phyloP scores from a whole-genome alignment of 2,888 invertebrate species.

The Anthoptus insignis region DNA sequence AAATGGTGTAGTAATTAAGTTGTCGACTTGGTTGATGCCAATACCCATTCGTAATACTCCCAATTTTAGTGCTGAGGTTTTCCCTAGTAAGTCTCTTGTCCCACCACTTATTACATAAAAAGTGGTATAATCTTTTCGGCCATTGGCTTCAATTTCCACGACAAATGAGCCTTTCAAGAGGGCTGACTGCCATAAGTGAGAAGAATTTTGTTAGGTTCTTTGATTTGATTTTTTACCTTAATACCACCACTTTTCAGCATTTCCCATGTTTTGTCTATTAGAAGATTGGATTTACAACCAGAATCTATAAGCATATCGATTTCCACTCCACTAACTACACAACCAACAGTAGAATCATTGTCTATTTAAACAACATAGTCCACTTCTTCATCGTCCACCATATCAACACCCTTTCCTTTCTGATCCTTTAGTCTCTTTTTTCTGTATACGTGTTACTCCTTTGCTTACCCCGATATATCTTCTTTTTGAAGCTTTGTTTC shows the following conservation, averaged over 20 bases:
- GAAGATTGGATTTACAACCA: slow-evolving; percentile 21
- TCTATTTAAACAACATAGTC: slow-evolving; percentile 37
- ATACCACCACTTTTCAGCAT: no score
- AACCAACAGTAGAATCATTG: slow-evolving; percentile 21
- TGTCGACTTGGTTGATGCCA: slow-evolving; percentile 12
- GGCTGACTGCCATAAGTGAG: no score
- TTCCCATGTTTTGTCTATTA: slow-evolving; percentile 35
- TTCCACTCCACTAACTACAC: slow-evolving; percentile 1
- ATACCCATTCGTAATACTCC: neutral
- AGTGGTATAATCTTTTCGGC: neutral
- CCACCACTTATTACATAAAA: neutral
- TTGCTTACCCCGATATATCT: slow-evolving; percentile 2
- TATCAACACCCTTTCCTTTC: slow-evolving; percentile 1
- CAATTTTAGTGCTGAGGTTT: no score
- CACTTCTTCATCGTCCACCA: slow-evolving; percentile 2
- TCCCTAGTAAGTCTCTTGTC: neutral
- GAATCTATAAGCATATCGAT: slow-evolving; percentile 17
- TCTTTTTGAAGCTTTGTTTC: neutral
- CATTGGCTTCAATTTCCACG: neutral
- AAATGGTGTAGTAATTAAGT: slow-evolving; percentile 1
- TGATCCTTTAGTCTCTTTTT: no score
- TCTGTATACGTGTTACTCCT: no score
- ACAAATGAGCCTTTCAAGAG: slow-evolving; percentile 10
- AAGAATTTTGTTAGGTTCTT: no score
- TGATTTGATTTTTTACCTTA: no score